Conservation (phyloP, 2,888 invertebrate genomes). For the Drosophila subsilvestris region DNA sequence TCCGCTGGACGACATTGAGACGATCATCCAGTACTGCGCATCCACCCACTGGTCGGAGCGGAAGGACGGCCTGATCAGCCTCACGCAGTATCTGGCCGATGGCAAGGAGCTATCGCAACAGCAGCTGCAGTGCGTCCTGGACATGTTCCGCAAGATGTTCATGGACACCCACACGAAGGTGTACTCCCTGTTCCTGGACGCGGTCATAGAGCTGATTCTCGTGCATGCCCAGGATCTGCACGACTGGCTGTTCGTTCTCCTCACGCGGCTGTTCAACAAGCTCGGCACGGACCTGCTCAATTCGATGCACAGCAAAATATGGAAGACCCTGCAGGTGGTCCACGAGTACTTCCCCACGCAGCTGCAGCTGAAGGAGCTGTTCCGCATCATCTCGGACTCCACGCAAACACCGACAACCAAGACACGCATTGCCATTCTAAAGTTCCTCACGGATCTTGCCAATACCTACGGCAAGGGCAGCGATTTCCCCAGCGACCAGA, state of each 20-base stretch:
- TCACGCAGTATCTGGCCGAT: conserved; percentile 88
- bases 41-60: conserved; percentile 97
- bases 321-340: conserved; percentile 92
- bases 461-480: conserved; percentile 86
- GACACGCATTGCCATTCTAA: conserved; percentile 90
- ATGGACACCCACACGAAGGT: conserved; percentile 98
- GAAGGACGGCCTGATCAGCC: conserved; percentile 94
- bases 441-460: conserved; percentile 89
- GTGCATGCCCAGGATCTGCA: conserved; percentile 94
- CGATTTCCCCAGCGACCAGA: conserved; percentile 83
- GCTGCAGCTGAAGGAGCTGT: conserved; percentile 87
- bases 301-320: conserved; percentile 95
- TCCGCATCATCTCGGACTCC: conserved; percentile 93
- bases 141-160: conserved; percentile 97
- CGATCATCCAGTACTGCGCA: conserved; percentile 94
- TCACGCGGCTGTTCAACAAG: conserved; percentile 94
- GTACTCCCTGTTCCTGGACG: conserved; percentile 96
- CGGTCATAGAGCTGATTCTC: conserved; percentile 94
- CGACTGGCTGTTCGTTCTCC: conserved; percentile 96
- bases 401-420: conserved; percentile 95
- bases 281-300: conserved; percentile 95
- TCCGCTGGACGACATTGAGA: conserved; percentile 90
- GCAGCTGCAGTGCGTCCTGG: conserved; percentile 92
- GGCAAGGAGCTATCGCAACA: conserved; percentile 86
- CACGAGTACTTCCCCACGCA: conserved; percentile 89